Evolutionary conservation across 2,113 vertebrate species (phyloP).

Genomic region (Thymallus thymallus): DNA sequence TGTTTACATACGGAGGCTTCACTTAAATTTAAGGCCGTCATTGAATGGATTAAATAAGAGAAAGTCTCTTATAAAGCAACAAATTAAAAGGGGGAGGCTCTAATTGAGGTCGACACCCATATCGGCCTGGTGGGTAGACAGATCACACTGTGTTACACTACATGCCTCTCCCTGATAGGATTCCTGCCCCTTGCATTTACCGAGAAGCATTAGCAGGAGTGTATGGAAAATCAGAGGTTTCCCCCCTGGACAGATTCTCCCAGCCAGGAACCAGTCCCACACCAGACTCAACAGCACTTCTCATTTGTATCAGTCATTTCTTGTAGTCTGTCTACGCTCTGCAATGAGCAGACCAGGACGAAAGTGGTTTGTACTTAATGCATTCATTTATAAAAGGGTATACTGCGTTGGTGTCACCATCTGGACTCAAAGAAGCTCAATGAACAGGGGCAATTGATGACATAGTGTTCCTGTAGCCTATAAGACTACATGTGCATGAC

Average conservation of each 20-base stretch:
- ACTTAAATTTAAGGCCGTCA: slow-evolving; percentile 41
- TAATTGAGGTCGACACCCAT: slow-evolving; percentile 52
- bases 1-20: slow-evolving; percentile 26
- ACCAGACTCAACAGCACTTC: slow-evolving; percentile 19
- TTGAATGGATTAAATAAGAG: slow-evolving; percentile 33
- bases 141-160: slow-evolving; percentile 44
- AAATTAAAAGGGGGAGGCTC: slow-evolving; percentile 25
- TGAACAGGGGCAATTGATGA: background rate
- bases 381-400: background rate
- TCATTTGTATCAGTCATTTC: slow-evolving; percentile 28
- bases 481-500: background rate
- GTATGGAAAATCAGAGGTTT: slow-evolving; percentile 44
- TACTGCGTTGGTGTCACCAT: background rate
- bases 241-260: slow-evolving; percentile 30
- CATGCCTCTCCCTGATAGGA: slow-evolving; percentile 48
- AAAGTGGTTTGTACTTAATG: background rate
- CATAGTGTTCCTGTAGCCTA: background rate
- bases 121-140: slow-evolving; percentile 44
- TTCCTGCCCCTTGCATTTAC: slow-evolving; percentile 54
- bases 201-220: slow-evolving; percentile 25
- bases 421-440: background rate
- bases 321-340: too few species aligned
- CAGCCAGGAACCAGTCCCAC: slow-evolving; percentile 21
- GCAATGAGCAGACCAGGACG: too few species aligned
- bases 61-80: slow-evolving; percentile 24